Percentiles rank a stretch among this genome's conserved stretches.
Evolutionary conservation across 2,797 vertebrate genomes (phyloP).

Genomic region (Coracias cyanogaster): DNA sequence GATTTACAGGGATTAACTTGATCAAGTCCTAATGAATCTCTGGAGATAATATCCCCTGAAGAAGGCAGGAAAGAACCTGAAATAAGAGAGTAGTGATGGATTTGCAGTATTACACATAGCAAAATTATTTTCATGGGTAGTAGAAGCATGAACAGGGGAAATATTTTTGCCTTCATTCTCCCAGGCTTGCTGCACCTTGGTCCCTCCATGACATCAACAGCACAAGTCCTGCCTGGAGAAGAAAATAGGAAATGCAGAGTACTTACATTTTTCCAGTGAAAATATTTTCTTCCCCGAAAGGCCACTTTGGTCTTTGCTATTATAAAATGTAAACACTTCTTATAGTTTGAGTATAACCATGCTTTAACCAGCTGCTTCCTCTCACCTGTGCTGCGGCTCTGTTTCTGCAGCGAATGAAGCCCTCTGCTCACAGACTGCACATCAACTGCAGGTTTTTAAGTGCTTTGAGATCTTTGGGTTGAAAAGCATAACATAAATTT

Average conservation of each 20-base stretch:
- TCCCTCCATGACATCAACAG: slow-evolving; percentile 15
- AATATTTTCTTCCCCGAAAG: slow-evolving; percentile 50
- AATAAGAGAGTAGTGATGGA: not conserved
- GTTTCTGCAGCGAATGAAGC: slow-evolving; percentile 39
- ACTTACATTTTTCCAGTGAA: slow-evolving; percentile 34
- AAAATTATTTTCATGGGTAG: not conserved
- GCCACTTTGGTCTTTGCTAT: slow-evolving; percentile 43
- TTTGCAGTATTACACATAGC: not conserved
- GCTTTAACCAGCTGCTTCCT: slow-evolving; percentile 41
- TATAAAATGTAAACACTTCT: slow-evolving; percentile 54
- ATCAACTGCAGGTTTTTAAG: not conserved
- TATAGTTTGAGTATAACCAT: slow-evolving; percentile 41
- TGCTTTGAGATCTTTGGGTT: slow-evolving; percentile 6
- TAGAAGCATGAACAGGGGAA: not conserved
- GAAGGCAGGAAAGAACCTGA: not conserved
- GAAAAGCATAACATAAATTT: slow-evolving; percentile 24
- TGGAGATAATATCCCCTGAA: not conserved
- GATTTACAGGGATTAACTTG: not conserved
- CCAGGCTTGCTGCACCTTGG: not conserved
- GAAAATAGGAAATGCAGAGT: slow-evolving; percentile 40
- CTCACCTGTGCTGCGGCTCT: slow-evolving; percentile 43
- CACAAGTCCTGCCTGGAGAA: slow-evolving; percentile 7
- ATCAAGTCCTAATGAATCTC: not conserved
- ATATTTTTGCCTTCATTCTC: not conserved
- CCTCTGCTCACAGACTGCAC: not conserved